Evolutionary conservation across 1,140 invertebrate species (phyloP).

Genomic region (Paracyclopina nana): DNA sequence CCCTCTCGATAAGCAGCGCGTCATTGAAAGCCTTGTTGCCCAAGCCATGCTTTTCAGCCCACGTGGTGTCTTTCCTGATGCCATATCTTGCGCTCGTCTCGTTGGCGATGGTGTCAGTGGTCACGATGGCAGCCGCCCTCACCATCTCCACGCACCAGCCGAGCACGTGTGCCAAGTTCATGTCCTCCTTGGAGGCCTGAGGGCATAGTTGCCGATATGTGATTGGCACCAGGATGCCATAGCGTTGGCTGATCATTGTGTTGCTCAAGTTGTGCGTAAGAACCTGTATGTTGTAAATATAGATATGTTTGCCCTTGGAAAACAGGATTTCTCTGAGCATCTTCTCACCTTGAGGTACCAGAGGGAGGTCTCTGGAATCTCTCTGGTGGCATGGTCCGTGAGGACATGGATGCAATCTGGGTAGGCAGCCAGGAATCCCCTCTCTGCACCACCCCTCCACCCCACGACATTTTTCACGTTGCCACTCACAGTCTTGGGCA

Average conservation of each 20-base stretch:
- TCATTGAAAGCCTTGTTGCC: not conserved
- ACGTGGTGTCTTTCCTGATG: not conserved
- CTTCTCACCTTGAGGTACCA: not conserved
- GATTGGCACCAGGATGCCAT: not conserved
- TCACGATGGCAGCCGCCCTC: not conserved
- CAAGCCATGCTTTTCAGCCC: not conserved
- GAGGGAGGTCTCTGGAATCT: not conserved
- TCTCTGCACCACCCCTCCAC: too few species aligned
- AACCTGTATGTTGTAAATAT: not conserved
- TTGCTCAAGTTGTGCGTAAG: not conserved
- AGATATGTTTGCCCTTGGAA: not conserved
- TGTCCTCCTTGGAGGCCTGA: not conserved
- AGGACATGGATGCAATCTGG: not conserved
- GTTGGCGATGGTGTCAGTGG: not conserved
- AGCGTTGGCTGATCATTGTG: not conserved
- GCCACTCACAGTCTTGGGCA: not conserved
- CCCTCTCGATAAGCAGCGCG: not conserved
- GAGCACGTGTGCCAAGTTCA: not conserved
- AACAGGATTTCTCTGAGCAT: not conserved
- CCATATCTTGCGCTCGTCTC: too few species aligned
- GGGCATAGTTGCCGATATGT: not conserved
- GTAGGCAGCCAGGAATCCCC: not conserved
- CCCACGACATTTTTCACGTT: not conserved
- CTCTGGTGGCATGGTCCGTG: not conserved
- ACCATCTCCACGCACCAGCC: not conserved